Evolutionary conservation across 2,888 invertebrate species (phyloP).

Genomic region (Toxonevra muliebris): DNA sequence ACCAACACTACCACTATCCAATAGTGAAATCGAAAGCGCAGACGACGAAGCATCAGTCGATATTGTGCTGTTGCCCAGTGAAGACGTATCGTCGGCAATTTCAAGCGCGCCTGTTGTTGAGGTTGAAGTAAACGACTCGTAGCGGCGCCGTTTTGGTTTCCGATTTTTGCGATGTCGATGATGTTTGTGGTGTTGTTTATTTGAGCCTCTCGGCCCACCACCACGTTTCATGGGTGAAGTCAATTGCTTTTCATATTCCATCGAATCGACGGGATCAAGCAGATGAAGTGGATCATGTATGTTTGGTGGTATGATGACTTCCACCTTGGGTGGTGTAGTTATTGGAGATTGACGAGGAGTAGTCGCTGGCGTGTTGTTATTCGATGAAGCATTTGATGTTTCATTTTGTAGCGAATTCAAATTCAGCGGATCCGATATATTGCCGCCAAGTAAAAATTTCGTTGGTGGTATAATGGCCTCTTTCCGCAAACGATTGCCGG

Average conservation of each 20-base stretch:
- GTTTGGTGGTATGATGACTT: slow-evolving; percentile 92
- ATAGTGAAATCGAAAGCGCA: slow-evolving; percentile 47
- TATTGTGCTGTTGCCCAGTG: slow-evolving; percentile 27
- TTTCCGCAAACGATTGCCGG: slow-evolving; percentile 78
- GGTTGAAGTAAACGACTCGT: slow-evolving; percentile 55
- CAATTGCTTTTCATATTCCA: slow-evolving; percentile 82
- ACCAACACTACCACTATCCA: slow-evolving; percentile 47
- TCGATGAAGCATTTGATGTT: slow-evolving; percentile 72
- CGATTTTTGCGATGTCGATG: slow-evolving; percentile 72
- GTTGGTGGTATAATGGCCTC: slow-evolving; percentile 86
- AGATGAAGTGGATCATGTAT: slow-evolving; percentile 92
- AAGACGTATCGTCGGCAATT: slow-evolving; percentile 26
- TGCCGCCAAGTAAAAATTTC: slow-evolving; percentile 90
- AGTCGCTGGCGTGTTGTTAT: slow-evolving; percentile 80
- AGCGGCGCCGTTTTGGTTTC: slow-evolving; percentile 64
- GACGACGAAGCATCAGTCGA: slow-evolving; percentile 37
- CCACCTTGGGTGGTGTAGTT: slow-evolving; percentile 73
- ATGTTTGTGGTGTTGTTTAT: slow-evolving; percentile 65
- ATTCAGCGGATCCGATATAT: slow-evolving; percentile 94
- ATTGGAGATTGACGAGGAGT: slow-evolving; percentile 79
- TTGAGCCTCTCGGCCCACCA: slow-evolving; percentile 38
- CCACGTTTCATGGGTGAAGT: slow-evolving; percentile 74
- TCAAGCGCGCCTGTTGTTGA: slow-evolving; percentile 61
- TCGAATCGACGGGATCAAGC: slow-evolving; percentile 80
- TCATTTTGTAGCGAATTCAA: slow-evolving; percentile 89